Base-by-base conservation (phyloP, 2,797 vertebrate species). In the Sardinella longiceps region DNA sequence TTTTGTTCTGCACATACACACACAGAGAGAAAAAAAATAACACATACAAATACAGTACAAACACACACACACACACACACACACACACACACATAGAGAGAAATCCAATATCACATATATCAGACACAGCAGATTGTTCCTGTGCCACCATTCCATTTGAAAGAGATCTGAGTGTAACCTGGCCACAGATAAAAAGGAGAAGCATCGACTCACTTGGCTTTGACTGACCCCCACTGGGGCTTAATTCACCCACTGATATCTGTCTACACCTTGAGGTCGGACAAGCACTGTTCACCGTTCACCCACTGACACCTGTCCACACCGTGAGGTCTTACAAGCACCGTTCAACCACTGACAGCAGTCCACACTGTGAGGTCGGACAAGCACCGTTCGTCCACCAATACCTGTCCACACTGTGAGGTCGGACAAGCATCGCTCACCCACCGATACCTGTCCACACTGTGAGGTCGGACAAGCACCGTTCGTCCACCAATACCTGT, bases 61-160 rank as follows among this genome's bases (percentile, higher is more conserved):
- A 63, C 66, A 70, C 15, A 70, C 82, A 53, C 66, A 74, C 66
- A 74, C 30, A 74, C 30, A 37, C 30, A 66, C 7, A 33, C 11
- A 66, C 46, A 87, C 83, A 81, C 81, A 60, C 56, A 81, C 58
- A 86, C 60, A 87, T 86, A 88, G 88, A 86, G 85, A 86, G 88
- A 83, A 90, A 91, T 90, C 89, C 88, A 91, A 90, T 90, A 90
- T 85, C 89, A 88, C 82, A 89, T 90, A 89, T 88, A 89, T 91
- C 88, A 90, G 88, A 85, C 81, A 63, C 88, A 45, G 74, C 70
- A 86, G 85, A 91, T 84, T 87, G 88, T 89, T 87, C 82, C 87
- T 12, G 28, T 80, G 87, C 85, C 86, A n/a, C n/a, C n/a, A 88
- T 87, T 88, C 88, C 84, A 87, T 89, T 91, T 86, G 84, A 63